Conservation (phyloP, 1,140 invertebrate species). For the Radopholus similis region DNA sequence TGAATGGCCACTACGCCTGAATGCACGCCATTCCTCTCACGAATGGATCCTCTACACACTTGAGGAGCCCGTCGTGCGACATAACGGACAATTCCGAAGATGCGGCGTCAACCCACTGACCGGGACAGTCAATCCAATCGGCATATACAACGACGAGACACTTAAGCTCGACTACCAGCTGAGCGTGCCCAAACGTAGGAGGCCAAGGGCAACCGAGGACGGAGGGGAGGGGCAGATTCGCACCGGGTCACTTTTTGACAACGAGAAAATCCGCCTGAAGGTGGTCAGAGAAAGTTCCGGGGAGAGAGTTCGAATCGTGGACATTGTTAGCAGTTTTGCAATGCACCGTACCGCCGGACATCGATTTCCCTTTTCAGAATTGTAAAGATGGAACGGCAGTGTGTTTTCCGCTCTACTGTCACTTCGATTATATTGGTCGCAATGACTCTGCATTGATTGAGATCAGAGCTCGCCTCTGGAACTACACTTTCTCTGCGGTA, state of each 20-base stretch:
- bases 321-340: constrained; percentile 35
- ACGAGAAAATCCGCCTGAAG: constrained; percentile 30
- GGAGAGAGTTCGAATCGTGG: constrained; percentile 31
- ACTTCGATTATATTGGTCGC: constrained; percentile 45
- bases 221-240: constrained; percentile 6
- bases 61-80: constrained; percentile 38
- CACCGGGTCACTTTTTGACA: constrained; percentile 35
- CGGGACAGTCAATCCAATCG: constrained; percentile 29
- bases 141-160: constrained; percentile 44
- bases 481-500: constrained; percentile 44
- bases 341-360: background rate
- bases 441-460: constrained; percentile 43
- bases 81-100: constrained; percentile 33
- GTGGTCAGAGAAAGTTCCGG: constrained; percentile 36
- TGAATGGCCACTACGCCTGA: constrained; percentile 40
- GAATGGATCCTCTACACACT: constrained; percentile 39
- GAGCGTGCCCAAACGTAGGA: constrained; percentile 9
- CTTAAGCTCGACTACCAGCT: constrained; percentile 34
- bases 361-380: constrained; percentile 22
- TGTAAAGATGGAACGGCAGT: constrained; percentile 34
- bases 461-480: constrained; percentile 41
- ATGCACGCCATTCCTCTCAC: background rate
- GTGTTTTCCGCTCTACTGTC: constrained; percentile 35
- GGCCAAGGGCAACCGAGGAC: background rate
- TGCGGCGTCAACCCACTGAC: constrained; percentile 15